These are phyloP conservation scores for Sphenopsis melanotis DNA, from an alignment of 2,797 vertebrate genomes.

Conservation along the genomic window DNA sequence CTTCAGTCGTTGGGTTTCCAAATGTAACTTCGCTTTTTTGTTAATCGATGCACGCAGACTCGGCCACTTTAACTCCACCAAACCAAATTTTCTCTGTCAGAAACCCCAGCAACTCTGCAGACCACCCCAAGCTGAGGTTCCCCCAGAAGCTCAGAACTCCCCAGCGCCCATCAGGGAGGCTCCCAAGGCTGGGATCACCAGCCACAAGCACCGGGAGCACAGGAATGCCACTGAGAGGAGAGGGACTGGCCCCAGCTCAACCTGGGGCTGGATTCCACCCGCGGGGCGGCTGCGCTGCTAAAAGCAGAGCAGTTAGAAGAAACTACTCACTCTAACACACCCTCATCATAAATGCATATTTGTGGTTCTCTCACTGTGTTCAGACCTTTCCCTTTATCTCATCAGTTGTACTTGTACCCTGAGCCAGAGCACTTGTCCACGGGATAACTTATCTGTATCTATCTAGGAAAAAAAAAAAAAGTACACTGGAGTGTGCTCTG, in stretches of 20 bases:
- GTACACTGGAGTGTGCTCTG: neutral
- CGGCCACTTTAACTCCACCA: neutral
- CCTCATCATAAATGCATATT: constrained; percentile 23
- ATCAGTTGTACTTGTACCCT: neutral
- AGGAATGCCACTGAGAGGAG: neutral
- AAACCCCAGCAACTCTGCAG: fast-evolving
- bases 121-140: neutral
- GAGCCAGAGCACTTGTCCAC: neutral
- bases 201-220: fast-evolving
- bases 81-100: fast-evolving
- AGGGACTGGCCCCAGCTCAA: neutral
- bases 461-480: neutral
- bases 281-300: neutral
- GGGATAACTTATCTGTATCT: neutral
- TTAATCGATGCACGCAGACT: fast-evolving
- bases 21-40: fast-evolving
- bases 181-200: fast-evolving
- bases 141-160: fast-evolving
- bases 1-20: neutral
- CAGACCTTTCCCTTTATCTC: constrained; percentile 24
- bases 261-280: neutral
- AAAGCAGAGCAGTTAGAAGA: neutral
- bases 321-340: neutral
- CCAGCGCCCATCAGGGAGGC: neutral
- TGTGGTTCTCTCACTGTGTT: constrained; percentile 7